phyloP scores from a whole-genome alignment of 2,888 invertebrate genomes.

The Ormia ochracea region DNA sequence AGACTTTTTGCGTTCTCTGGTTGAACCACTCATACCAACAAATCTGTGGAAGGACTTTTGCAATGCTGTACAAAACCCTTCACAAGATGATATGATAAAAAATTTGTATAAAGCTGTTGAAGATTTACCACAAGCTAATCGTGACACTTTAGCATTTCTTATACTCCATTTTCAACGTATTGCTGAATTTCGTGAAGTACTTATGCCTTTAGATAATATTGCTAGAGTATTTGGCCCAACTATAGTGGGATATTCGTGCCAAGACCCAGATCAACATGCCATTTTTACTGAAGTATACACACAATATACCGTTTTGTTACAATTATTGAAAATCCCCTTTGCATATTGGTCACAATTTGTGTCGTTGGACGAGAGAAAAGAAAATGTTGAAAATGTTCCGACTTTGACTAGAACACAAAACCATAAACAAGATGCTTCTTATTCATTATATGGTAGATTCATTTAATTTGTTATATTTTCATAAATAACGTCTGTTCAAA shows the following conservation, averaged over 20 bases:
- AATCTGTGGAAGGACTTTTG: constrained; percentile 85
- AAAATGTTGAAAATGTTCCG: constrained; percentile 57
- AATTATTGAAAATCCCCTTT: constrained; percentile 82
- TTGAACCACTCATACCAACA: constrained; percentile 92
- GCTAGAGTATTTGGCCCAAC: constrained; percentile 96
- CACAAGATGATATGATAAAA: constrained; percentile 79
- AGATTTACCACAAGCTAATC: constrained; percentile 92
- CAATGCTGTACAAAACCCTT: constrained; percentile 78
- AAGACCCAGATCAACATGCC: constrained; percentile 83
- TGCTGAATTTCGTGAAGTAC: constrained; percentile 87
- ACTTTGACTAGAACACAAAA: constrained; percentile 64
- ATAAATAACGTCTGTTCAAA: background rate
- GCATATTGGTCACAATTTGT: constrained; percentile 83
- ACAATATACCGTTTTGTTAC: constrained; percentile 85
- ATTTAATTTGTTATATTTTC: background rate
- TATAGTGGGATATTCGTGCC: constrained; percentile 90
- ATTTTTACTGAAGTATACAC: constrained; percentile 87
- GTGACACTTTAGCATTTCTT: constrained; percentile 95
- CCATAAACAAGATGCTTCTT: constrained; percentile 67
- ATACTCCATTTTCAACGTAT: constrained; percentile 94
- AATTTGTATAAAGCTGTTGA: constrained; percentile 85
- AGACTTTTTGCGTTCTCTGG: constrained; percentile 91
- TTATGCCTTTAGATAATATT: constrained; percentile 94
- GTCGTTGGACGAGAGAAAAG: constrained; percentile 65
- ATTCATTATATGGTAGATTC: constrained; percentile 72